These are phyloP conservation scores for Odontomyia ornata DNA, from an alignment of 2,888 invertebrate genomes.

Conservation along the genomic window DNA sequence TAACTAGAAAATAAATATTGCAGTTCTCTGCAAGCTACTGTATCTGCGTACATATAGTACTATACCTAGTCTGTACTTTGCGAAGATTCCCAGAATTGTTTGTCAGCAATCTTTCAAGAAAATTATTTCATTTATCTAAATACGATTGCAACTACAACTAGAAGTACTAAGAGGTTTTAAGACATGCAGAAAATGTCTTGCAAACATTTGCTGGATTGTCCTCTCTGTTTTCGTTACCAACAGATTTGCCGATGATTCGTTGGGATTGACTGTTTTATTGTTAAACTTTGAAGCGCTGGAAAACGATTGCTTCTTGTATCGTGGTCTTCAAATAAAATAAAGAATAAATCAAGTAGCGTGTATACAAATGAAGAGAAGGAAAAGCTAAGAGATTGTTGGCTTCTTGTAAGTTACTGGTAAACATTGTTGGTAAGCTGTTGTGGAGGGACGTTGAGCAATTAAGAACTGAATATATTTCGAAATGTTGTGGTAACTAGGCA, in stretches of 20 bases:
- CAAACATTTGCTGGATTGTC: not conserved
- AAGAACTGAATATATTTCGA: not conserved
- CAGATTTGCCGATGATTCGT: not conserved
- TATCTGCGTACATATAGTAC: too few relatives aligned
- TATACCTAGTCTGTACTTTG: not conserved
- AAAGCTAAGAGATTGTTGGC: not conserved
- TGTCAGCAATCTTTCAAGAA: not conserved
- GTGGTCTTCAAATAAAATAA: not conserved
- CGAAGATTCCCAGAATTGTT: slow-evolving; percentile 18
- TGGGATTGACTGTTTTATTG: too few relatives aligned
- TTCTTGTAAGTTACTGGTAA: too few relatives aligned
- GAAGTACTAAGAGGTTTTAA: too few relatives aligned
- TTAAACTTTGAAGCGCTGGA: too few relatives aligned
- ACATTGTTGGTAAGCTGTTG: not conserved
- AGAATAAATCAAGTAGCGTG: not conserved
- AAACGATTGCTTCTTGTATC: not conserved
- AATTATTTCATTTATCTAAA: too few relatives aligned
- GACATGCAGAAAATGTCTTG: too few relatives aligned
- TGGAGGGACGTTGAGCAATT: not conserved
- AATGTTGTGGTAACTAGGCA: slow-evolving; percentile 3
- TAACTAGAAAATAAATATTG: too few relatives aligned
- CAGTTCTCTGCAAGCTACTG: too few relatives aligned
- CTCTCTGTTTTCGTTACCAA: not conserved
- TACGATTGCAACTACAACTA: too few relatives aligned
- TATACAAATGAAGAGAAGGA: too few relatives aligned